Conservation (phyloP, 2,113 vertebrate genomes). For the Stercorarius parasiticus region DNA sequence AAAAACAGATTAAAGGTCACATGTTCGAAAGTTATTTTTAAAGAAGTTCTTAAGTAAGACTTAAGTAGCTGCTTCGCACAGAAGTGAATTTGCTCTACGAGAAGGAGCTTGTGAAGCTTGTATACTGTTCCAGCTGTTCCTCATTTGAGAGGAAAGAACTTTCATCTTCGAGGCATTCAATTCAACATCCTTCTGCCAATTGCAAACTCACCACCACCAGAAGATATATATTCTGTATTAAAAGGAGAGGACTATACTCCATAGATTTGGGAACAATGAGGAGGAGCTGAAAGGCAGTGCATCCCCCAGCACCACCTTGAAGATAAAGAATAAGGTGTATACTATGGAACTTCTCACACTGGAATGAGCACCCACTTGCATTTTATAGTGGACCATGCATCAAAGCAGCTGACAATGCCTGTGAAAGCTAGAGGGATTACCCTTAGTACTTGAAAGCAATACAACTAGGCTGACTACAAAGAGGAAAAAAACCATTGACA, state of each 20-base stretch:
- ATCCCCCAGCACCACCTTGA: background rate
- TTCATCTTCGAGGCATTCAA: background rate
- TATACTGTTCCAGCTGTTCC: background rate
- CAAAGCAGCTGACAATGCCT: slow-evolving; percentile 52
- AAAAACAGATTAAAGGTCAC: background rate
- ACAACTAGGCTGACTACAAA: slow-evolving; percentile 30
- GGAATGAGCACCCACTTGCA: background rate
- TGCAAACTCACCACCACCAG: background rate
- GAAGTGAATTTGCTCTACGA: background rate
- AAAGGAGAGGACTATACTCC: background rate
- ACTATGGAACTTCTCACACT: background rate
- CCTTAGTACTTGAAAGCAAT: slow-evolving; percentile 50
- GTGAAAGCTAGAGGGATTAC: slow-evolving; percentile 42
- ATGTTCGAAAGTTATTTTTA: background rate
- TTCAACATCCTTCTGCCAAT: background rate
- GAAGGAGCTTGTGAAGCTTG: background rate
- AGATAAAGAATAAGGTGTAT: background rate
- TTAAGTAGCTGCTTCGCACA: background rate
- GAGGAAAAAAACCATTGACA: background rate
- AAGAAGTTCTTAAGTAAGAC: background rate
- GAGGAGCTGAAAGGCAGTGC: background rate
- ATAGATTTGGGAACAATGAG: background rate
- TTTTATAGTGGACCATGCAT: background rate
- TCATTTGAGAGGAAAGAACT: background rate
- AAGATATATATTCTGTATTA: background rate